Evolutionary conservation across 37 sponge, comb jelly and placozoan species (phyloP).

Genomic region (Agelas oroides): DNA sequence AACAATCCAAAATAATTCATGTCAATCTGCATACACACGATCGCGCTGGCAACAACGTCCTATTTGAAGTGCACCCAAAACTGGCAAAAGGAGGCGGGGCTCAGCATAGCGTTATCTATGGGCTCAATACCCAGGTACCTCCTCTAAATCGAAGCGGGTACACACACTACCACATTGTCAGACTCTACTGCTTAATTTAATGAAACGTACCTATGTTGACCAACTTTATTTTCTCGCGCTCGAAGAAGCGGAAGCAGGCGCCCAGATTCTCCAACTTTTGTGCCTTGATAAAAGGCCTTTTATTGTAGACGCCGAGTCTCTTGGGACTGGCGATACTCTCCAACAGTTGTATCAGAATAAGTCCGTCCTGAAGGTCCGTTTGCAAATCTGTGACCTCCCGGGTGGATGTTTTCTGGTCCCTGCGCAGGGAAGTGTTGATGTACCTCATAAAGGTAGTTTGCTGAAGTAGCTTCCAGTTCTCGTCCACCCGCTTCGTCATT

Average conservation of each 20-base stretch:
- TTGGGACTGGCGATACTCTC: conserved; percentile 63
- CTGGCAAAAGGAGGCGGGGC: too few species aligned
- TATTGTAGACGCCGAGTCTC: conserved; percentile 45
- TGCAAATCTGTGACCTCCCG: conserved; percentile 66
- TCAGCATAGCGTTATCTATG: too few species aligned
- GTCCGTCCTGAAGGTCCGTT: conserved; percentile 88
- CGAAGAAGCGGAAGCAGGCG: conserved; percentile 71
- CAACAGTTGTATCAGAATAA: conserved; percentile 84
- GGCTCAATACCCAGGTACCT: too few species aligned
- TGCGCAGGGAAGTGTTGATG: conserved; percentile 87
- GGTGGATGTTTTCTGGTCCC: conserved; percentile 42
- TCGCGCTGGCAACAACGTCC: too few species aligned
- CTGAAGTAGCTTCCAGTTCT: conserved; percentile 92
- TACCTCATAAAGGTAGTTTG: conserved; percentile 93
- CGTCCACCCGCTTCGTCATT: conserved; percentile 52
- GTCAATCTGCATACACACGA: too few species aligned
- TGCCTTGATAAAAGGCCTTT: conserved; percentile 61
- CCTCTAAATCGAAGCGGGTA: too few species aligned
- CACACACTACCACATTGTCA: too few species aligned
- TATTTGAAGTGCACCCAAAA: too few species aligned
- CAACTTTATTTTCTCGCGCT: conserved; percentile 73
- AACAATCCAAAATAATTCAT: too few species aligned
- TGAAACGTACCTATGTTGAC: conserved; percentile 93
- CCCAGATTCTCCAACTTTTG: conserved; percentile 85
- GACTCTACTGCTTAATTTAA: too few species aligned